Percentiles rank a stretch among this genome's conserved stretches.
Conservation (phyloP, 2,113 vertebrate species). For the Tachysurus fulvidraco region DNA sequence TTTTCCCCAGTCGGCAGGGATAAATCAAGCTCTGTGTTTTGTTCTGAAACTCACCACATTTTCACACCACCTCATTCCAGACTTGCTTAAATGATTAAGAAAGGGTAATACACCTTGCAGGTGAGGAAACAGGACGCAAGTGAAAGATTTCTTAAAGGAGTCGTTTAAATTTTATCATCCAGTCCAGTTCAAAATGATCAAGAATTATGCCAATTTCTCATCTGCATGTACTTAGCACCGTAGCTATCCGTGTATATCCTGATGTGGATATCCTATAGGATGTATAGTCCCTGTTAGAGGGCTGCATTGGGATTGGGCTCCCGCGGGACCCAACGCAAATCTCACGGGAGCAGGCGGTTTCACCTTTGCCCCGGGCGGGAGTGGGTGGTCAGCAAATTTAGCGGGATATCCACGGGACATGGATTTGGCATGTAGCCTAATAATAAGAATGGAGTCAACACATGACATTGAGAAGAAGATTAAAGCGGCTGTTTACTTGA, state of each 20-base stretch:
- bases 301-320: no score
- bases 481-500: no score
- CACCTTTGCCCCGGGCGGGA: no score
- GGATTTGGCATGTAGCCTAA: no score
- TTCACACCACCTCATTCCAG: not conserved
- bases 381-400: no score
- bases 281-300: no score
- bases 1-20: conserved; percentile 40
- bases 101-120: not conserved
- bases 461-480: no score
- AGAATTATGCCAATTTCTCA: not conserved
- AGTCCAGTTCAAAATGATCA: not conserved
- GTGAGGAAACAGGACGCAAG: not conserved
- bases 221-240: not conserved
- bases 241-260: not conserved
- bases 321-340: no score
- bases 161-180: not conserved
- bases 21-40: conserved; percentile 40
- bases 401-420: no score
- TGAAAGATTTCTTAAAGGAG: not conserved
- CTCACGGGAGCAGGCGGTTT: no score
- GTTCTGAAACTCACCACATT: conserved; percentile 37
- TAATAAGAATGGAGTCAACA: no score
- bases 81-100: not conserved
- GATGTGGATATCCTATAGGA: no score